These are phyloP conservation scores for Esox masquinongy DNA, from an alignment of 2,797 vertebrate species.

Conservation along the genomic window DNA sequence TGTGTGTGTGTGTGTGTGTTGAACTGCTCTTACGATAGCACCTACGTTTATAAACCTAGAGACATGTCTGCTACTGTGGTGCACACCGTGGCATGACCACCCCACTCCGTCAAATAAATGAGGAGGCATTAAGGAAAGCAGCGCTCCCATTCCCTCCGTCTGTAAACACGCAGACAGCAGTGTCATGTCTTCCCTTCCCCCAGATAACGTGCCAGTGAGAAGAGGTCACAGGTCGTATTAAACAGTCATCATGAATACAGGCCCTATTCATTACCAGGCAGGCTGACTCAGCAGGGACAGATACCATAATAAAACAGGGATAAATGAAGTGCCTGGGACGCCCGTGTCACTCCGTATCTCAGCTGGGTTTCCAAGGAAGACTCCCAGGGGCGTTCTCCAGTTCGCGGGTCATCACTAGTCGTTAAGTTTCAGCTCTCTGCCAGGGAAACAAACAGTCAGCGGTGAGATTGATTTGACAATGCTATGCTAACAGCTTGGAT, in stretches of 20 bases:
- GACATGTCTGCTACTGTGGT: constrained; percentile 23
- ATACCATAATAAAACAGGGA: background rate
- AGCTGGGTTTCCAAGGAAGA: constrained; percentile 7
- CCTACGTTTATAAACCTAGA: constrained; percentile 28
- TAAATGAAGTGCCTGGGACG: constrained; percentile 3
- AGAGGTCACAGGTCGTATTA: constrained; percentile 25
- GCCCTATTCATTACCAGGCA: constrained; percentile 47
- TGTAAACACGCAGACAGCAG: constrained; percentile 52
- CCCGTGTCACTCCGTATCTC: constrained; percentile 36
- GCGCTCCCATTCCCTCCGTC: constrained; percentile 30
- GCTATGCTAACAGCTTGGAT: constrained; percentile 11
- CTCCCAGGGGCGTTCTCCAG: constrained; percentile 16
- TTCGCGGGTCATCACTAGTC: constrained; percentile 11
- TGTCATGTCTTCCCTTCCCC: constrained; percentile 32
- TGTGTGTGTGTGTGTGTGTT: background rate
- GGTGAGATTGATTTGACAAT: background rate
- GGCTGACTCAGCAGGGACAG: constrained; percentile 23
- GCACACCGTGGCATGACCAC: constrained; percentile 32
- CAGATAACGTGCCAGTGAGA: constrained; percentile 41
- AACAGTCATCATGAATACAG: constrained; percentile 41
- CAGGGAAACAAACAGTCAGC: constrained; percentile 11
- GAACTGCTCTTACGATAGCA: constrained; percentile 29
- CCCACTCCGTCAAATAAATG: constrained; percentile 33
- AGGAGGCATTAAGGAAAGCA: constrained; percentile 54
- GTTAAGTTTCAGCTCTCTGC: constrained; percentile 2